Evolutionary conservation across 2,797 vertebrate species (phyloP).

Genomic region (Rhinoraja longicauda): DNA sequence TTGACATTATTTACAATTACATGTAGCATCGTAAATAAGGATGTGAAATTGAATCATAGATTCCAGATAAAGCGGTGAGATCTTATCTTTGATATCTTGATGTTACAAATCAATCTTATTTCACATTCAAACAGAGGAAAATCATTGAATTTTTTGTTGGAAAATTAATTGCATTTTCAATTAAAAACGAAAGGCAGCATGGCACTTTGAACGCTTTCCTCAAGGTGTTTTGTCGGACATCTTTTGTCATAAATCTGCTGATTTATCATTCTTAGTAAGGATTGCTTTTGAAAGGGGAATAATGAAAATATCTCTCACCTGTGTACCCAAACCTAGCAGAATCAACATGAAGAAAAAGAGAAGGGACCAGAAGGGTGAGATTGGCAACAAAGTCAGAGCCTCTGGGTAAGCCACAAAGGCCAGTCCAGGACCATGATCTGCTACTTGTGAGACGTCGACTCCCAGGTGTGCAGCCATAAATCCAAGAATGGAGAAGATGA

Average conservation of each 20-base stretch:
- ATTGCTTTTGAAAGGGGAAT: not conserved
- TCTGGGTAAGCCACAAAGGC: constrained; percentile 96
- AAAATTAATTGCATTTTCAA: not conserved
- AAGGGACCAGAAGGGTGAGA: constrained; percentile 90
- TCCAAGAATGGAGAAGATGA: constrained; percentile 97
- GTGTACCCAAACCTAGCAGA: constrained; percentile 88
- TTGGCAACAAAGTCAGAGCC: constrained; percentile 87
- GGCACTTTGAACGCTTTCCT: not conserved
- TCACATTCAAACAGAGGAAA: not conserved
- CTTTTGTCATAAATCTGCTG: not conserved
- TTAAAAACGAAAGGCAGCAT: not conserved
- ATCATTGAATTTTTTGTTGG: not conserved
- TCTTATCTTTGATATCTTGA: not conserved
- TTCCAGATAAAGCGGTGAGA: not conserved
- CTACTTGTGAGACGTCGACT: constrained; percentile 87
- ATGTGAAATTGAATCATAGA: not conserved
- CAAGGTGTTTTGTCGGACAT: not conserved
- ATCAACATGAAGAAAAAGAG: constrained; percentile 99
- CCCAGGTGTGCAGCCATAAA: constrained; percentile 95
- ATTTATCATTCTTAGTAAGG: not conserved
- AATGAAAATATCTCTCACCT: constrained; percentile 63
- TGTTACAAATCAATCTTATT: not conserved
- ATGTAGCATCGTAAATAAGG: not conserved
- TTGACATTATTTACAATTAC: not conserved
- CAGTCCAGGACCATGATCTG: constrained; percentile 88